Evolutionary conservation across 2,797 vertebrate species (phyloP).

Genomic region (Gorsachius magnificus): DNA sequence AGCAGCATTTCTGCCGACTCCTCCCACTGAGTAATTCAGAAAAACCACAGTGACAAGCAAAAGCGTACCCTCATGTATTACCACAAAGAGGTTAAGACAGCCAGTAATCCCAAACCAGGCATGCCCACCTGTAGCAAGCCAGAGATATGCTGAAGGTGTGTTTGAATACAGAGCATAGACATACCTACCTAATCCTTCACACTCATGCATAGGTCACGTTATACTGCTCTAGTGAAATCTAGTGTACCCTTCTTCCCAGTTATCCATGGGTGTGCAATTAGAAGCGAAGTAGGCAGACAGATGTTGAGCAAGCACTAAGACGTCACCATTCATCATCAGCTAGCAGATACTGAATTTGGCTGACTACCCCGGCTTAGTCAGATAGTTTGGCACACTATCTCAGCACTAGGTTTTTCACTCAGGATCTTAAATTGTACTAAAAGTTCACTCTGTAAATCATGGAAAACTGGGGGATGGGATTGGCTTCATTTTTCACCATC

Average conservation of each 20-base stretch:
- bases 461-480: neutral
- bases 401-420: slow-evolving; percentile 21
- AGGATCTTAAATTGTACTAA: neutral
- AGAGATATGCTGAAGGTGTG: neutral
- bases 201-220: neutral
- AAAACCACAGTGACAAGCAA: neutral
- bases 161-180: neutral
- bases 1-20: neutral
- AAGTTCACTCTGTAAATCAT: slow-evolving; percentile 3
- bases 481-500: neutral
- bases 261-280: neutral
- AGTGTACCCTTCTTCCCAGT: neutral
- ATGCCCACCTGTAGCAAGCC: neutral
- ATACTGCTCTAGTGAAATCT: neutral
- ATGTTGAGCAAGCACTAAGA: slow-evolving; percentile 43
- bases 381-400: slow-evolving; percentile 30
- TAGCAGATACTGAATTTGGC: slow-evolving; percentile 47
- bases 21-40: slow-evolving; percentile 3
- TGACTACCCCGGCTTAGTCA: slow-evolving; percentile 1
- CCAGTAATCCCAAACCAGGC: neutral
- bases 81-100: neutral
- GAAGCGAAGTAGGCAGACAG: slow-evolving; percentile 35
- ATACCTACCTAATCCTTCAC: neutral
- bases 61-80: neutral
- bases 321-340: slow-evolving; percentile 25